phyloP scores from a whole-genome alignment of 2,888 invertebrate genomes.

The Uropetala carovei region DNA sequence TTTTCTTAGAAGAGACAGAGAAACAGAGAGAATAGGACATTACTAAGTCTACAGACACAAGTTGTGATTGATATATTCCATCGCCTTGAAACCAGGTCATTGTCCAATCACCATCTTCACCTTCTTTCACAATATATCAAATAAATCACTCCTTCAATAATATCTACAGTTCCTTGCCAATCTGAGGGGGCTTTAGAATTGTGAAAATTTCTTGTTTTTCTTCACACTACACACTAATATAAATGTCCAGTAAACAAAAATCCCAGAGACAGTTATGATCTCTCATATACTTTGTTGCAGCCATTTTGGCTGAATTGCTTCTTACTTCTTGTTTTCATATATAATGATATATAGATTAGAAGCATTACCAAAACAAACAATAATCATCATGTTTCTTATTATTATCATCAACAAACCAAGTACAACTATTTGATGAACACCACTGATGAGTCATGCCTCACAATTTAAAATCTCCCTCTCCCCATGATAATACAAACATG shows the following conservation, averaged over 20 bases:
- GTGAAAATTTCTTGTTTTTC: conserved; percentile 60
- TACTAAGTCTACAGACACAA: conserved; percentile 64
- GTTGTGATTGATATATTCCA: conserved; percentile 63
- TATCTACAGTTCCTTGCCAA: conserved; percentile 62
- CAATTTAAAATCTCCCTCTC: conserved; percentile 63
- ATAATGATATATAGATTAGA: conserved; percentile 63
- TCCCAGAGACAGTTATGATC: conserved; percentile 61
- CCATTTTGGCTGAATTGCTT: conserved; percentile 59
- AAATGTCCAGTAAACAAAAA: conserved; percentile 63
- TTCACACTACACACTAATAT: conserved; percentile 62
- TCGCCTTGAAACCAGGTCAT: conserved; percentile 55
- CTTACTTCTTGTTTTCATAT: conserved; percentile 63
- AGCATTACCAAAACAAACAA: conserved; percentile 63
- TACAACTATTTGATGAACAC: conserved; percentile 64
- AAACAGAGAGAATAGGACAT: conserved; percentile 62
- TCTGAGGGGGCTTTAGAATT: conserved; percentile 56
- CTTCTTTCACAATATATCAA: conserved; percentile 64
- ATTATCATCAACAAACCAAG: conserved; percentile 64
- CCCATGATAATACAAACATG: conserved; percentile 64
- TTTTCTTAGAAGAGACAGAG: conserved; percentile 64
- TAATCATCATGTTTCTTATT: conserved; percentile 60
- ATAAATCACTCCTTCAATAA: conserved; percentile 62
- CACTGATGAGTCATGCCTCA: conserved; percentile 64
- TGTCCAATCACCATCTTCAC: conserved; percentile 59
- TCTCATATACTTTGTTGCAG: conserved; percentile 64